Percentiles rank a stretch among this genome's conserved stretches.
phyloP scores from a whole-genome alignment of 2,113 vertebrate species.

The Psittacula cyanocephala region DNA sequence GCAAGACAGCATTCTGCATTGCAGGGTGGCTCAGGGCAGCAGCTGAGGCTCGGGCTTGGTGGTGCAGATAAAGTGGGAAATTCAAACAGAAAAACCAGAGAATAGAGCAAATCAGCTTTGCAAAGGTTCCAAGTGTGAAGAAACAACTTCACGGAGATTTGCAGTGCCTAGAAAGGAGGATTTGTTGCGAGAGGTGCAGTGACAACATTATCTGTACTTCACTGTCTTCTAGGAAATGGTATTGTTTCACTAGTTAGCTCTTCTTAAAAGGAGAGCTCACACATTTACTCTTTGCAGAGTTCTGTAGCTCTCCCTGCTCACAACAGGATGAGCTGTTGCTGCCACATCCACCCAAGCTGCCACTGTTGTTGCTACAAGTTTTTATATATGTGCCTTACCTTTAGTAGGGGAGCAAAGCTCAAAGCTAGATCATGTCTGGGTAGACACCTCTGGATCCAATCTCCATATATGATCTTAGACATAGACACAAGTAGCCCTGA shows the following conservation, averaged over 20 bases:
- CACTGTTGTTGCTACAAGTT: background rate
- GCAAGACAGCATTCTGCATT: background rate
- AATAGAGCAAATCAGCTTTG: background rate
- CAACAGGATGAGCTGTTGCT: background rate
- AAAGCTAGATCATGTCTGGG: background rate
- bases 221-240: background rate
- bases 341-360: background rate
- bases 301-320: background rate
- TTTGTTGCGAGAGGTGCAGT: background rate
- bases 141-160: background rate
- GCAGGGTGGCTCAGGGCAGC: background rate
- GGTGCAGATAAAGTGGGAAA: background rate
- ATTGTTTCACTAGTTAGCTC: background rate
- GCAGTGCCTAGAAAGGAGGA: background rate
- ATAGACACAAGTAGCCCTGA: rapidly evolving
- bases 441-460: background rate
- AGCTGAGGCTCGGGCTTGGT: background rate
- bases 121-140: background rate
- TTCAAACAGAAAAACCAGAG: background rate
- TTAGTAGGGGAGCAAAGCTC: background rate
- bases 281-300: background rate
- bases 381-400: background rate
- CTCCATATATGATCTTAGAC: background rate
- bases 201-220: background rate
- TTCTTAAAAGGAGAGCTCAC: background rate